phyloP scores from a whole-genome alignment of 2,797 vertebrate species.

The Lepus oiostolus region DNA sequence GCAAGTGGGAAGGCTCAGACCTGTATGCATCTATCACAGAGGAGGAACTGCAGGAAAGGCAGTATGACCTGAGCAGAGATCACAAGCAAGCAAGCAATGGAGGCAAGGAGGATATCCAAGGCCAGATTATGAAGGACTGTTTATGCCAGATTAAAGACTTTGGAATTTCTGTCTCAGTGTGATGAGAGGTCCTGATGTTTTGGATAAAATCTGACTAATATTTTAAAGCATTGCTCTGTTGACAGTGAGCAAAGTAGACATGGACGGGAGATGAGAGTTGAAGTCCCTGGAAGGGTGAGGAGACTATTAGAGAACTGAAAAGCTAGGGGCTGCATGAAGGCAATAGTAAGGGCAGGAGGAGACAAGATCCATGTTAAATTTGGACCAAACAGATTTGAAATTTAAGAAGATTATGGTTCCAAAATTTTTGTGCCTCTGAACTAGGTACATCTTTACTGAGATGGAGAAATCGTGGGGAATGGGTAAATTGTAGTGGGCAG shows the following conservation, averaged over 20 bases:
- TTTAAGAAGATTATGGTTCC: neutral
- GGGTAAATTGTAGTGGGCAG: too few relatives aligned
- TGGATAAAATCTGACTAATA: neutral
- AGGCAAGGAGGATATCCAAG: neutral
- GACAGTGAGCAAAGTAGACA: neutral
- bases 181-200: neutral
- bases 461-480: neutral
- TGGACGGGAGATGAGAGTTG: neutral
- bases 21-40: too few relatives aligned
- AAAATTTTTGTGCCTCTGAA: neutral
- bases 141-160: neutral
- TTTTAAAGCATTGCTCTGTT: neutral
- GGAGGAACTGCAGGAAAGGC: neutral
- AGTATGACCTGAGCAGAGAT: neutral
- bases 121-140: neutral
- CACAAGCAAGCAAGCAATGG: neutral
- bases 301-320: neutral
- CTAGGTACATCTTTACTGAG: neutral
- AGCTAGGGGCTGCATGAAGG: neutral
- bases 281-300: neutral
- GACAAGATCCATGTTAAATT: neutral
- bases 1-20: neutral
- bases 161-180: neutral
- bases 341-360: rapidly evolving
- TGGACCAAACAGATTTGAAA: neutral